Percentiles rank a stretch among this genome's conserved stretches.
These are phyloP conservation scores for Struthio camelus DNA, from an alignment of 2,113 vertebrate genomes.

Conservation along the genomic window DNA sequence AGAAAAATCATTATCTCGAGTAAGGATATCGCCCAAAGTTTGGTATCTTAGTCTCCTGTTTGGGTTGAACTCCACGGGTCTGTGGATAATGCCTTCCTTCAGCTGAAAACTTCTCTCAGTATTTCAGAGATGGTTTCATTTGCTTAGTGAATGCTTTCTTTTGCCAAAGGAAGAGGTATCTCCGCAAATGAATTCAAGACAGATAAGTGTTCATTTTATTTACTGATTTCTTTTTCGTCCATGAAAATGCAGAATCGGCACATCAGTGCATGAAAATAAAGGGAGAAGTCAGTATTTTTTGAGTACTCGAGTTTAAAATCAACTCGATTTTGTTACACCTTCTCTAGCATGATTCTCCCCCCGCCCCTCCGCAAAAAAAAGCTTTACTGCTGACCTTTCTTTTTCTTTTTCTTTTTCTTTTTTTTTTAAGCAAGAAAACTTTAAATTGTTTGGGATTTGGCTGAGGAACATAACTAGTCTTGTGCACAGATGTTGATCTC, in stretches of 20 bases:
- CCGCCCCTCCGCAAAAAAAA: neutral
- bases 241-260: neutral
- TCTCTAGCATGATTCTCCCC: too few species aligned
- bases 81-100: rapidly evolving
- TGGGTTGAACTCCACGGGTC: neutral
- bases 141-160: neutral
- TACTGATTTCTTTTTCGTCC: neutral
- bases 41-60: neutral
- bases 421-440: neutral
- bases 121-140: neutral
- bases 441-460: neutral
- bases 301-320: neutral
- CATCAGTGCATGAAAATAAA: neutral
- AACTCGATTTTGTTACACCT: neutral
- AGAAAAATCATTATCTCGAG: rapidly evolving
- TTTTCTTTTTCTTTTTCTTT: neutral
- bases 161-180: neutral
- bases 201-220: neutral
- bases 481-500: neutral
- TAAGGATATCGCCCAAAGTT: neutral
- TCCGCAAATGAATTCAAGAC: neutral
- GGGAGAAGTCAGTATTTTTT: neutral
- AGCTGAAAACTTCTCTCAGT: neutral
- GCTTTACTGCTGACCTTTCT: neutral
- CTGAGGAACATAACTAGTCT: neutral